Evolutionary conservation across 1,140 invertebrate genomes (phyloP), one percentile per base, ranked within the genome.

Genomic region (Zaprionus inermis): DNA sequence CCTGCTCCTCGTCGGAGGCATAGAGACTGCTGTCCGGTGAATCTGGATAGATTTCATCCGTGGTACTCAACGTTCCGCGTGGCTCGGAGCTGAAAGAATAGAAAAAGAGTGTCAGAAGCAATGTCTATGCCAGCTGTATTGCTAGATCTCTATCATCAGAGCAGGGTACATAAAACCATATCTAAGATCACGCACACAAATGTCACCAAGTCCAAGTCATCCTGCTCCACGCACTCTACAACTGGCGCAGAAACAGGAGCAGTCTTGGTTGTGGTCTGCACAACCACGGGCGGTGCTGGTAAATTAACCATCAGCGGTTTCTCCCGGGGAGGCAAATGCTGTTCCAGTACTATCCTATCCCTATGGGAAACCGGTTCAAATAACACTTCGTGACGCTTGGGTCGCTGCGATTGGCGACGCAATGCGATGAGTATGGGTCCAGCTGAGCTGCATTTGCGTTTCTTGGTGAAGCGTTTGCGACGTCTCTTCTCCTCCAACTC

Each of bases 1-100:
- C 98, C 91, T 99, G 98, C 92, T 99, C 98, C 91, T 98, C 97
- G 76, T 98, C 97, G 5, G 92, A 92, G 18, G 90, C 92, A 49
- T 92, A 92, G 14, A 92, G 79, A 28, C 92, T 92, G 67, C 91
- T 91, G 54, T 92, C 91, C 16, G 90, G 85, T 24, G 91, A 92
- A 54, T 92, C 91, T 14, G 91, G 91, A 32, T 83, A 92, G 71
- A 92, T 90, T 70, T 92, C 89, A 59, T 91, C 91, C 9, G 91
- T 91, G 16, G 84, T 91, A 41, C 85, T 91, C 11, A 92, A 59
- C 2, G 91, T 92, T 10, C 89, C 85, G 16, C 92, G 86, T 36
- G 92, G 92, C 66, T 92, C 92, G 57, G 91, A 92, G 61, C 91
- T 92, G 34, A 63, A 85, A 79, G 32, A 46, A 57, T 22, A 58